Conservation (phyloP, 2,888 invertebrate species). For the Anagyrus pseudococci region DNA sequence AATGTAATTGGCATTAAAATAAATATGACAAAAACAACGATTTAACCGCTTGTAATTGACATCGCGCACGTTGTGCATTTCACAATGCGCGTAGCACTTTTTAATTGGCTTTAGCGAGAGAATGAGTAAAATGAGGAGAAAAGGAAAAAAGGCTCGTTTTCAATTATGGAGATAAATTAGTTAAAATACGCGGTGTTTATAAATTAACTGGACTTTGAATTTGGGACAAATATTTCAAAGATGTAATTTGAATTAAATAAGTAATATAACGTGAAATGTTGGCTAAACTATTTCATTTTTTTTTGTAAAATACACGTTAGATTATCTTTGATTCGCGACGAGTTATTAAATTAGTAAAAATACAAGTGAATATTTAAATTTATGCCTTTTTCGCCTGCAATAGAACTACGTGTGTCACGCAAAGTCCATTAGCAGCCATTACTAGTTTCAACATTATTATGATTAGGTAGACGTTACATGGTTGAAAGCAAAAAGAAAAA, state of each 20-base stretch:
- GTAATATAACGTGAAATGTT: no score
- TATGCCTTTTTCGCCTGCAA: background rate
- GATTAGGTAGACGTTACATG: background rate
- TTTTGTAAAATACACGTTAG: background rate
- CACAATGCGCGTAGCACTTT: no score
- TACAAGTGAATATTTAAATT: background rate
- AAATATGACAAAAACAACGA: background rate
- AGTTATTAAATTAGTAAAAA: constrained; percentile 3
- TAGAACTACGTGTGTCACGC: background rate
- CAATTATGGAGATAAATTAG: background rate
- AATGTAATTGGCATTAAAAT: background rate
- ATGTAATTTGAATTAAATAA: no score
- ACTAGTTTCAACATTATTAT: background rate
- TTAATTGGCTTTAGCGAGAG: background rate
- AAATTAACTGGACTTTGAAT: no score
- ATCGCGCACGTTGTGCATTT: background rate
- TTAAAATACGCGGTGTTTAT: no score
- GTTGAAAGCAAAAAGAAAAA: background rate
- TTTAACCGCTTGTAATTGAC: background rate
- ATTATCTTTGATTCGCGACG: no score
- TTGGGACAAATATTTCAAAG: no score
- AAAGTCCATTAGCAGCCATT: background rate
- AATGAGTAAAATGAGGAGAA: background rate
- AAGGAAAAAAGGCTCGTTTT: background rate
- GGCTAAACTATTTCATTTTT: no score